Evolutionary conservation across 2,888 invertebrate species (phyloP).

Genomic region (Lydus trimaculatus): DNA sequence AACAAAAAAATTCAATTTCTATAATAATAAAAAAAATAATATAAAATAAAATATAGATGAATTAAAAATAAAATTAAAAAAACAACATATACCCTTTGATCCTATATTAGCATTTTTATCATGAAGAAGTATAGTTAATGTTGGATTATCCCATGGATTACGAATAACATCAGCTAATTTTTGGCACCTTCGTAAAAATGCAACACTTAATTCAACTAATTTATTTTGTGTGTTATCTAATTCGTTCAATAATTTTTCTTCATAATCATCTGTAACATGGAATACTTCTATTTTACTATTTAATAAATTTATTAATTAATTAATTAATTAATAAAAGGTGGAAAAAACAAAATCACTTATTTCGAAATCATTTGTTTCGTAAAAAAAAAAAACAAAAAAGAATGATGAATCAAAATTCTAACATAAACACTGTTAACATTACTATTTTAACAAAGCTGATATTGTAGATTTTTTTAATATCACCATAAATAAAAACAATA

Average conservation of each 20-base stretch:
- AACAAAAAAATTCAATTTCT: slow-evolving; percentile 65
- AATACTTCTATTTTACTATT: too few species aligned
- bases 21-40: slow-evolving; percentile 36
- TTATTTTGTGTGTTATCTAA: slow-evolving; percentile 53
- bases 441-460: too few species aligned
- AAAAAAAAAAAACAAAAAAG: too few species aligned
- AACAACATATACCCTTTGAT: slow-evolving; percentile 47
- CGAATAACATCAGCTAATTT: slow-evolving; percentile 56
- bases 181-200: slow-evolving; percentile 53
- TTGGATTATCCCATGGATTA: slow-evolving; percentile 57
- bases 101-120: slow-evolving; percentile 52
- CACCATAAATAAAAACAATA: too few species aligned
- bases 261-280: slow-evolving; percentile 41
- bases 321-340: too few species aligned
- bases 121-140: slow-evolving; percentile 51
- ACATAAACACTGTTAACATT: too few species aligned
- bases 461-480: too few species aligned
- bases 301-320: too few species aligned
- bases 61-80: not conserved
- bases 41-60: not conserved
- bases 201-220: slow-evolving; percentile 49
- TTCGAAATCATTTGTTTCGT: too few species aligned
- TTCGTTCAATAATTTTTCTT: slow-evolving; percentile 43
- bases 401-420: too few species aligned
- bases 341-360: too few species aligned